Base-by-base conservation (phyloP, 2,113 vertebrate species). In the Pseudorhombus dupliciocellatus region DNA sequence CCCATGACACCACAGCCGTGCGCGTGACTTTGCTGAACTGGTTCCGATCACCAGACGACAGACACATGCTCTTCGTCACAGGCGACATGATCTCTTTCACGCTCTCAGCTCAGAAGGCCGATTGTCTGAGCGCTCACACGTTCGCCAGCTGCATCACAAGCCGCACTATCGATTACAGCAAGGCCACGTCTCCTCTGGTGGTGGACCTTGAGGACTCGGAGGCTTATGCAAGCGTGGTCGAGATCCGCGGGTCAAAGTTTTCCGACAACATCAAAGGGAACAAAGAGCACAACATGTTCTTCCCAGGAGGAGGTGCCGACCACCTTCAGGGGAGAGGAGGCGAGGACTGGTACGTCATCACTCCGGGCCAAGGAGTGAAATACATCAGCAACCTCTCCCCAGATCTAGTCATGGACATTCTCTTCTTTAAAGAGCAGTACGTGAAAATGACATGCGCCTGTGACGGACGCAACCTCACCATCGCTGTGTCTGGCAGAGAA, bases 321-420 rank as follows among this genome's bases (percentile, higher is more conserved):
- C 79, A 69, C 15, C 57, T 90, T 21, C 25, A 84, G 53, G 85
- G 85, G 0, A 48, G 79, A 73, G 85, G 60, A 73, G 89, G 84
- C 51, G 71, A 77, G 57, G 87, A 90, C 75, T 86, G 80, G 83
- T 87, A 86, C 50, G 0, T 87, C 12, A 67, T 90, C 42, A 77
- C 77, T 24, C 79, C 85, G 60, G 79, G 67, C 2, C 51, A 81
- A 30, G 89, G 89, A 50, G 2, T 63, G 2, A 90, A 67, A 74
- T 81, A 66, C 44, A 87, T 90, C 69, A 67, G 77, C 69, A 90
- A 90, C 31, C 42, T 50, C 21, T 86, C 89, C 6, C 81, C 85
- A 57, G 85, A 88, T 63, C 54, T 24, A 12, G 64, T 11, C 15
- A 7, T 69, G 42, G 89, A 90, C 20, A 3, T 56, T 5, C 66